A percentile compares a stretch with the other conserved stretches of the same genome.
Evolutionary conservation across 2,113 vertebrate species (phyloP).

Genomic region (Callipepla californica): DNA sequence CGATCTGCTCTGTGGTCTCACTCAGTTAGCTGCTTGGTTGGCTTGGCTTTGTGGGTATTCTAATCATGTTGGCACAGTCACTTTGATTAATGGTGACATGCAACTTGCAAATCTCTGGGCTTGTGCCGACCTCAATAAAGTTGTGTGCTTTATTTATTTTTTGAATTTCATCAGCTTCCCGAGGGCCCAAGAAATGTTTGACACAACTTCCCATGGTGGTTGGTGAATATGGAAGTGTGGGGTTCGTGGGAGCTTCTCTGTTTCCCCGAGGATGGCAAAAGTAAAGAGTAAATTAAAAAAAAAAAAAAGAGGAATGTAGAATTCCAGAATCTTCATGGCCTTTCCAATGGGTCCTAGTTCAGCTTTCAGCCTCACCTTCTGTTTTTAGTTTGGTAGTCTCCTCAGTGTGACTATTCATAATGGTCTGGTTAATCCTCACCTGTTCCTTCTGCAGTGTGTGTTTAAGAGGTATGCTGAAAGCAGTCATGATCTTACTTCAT

Average conservation of each 20-base stretch:
- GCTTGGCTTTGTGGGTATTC: slow-evolving; percentile 57
- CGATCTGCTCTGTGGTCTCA: slow-evolving; percentile 55
- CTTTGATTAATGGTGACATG: slow-evolving; percentile 69
- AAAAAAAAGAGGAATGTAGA: not conserved
- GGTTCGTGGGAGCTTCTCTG: not conserved
- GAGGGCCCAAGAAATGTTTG: slow-evolving; percentile 15
- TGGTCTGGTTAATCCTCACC: not conserved
- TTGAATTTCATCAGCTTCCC: slow-evolving; percentile 14
- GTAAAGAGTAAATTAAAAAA: not conserved
- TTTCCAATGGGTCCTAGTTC: not conserved
- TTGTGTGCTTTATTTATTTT: slow-evolving; percentile 30
- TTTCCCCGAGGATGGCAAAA: not conserved
- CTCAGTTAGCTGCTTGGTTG: slow-evolving; percentile 62
- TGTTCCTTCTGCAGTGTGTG: not conserved
- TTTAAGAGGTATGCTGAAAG: not conserved
- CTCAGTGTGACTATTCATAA: not conserved
- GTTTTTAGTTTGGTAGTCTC: not conserved
- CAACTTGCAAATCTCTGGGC: slow-evolving; percentile 52
- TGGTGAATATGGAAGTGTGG: not conserved
- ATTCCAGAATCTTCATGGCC: not conserved
- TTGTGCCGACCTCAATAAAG: slow-evolving; percentile 68
- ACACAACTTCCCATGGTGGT: not conserved
- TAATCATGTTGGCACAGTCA: slow-evolving; percentile 76
- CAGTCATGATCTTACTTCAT: not conserved
- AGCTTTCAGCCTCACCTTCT: not conserved